phyloP scores from a whole-genome alignment of 2,797 vertebrate genomes.

The Brachyalestes nurse region DNA sequence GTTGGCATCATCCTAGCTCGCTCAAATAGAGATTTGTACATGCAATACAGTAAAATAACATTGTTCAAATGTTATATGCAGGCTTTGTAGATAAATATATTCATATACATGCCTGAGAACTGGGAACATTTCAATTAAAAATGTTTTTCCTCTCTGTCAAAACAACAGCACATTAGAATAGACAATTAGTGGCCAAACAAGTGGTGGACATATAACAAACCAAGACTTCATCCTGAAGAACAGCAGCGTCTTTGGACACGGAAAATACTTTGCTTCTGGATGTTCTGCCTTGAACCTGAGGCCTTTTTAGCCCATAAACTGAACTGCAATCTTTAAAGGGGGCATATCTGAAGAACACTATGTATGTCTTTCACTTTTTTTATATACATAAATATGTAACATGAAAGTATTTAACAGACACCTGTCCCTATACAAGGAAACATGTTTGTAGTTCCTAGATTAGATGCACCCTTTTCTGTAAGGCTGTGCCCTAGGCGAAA shows the following conservation, averaged over 20 bases:
- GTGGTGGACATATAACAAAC: slow-evolving; percentile 11
- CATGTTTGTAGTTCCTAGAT: slow-evolving; percentile 62
- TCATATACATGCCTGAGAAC: slow-evolving; percentile 14
- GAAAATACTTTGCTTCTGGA: slow-evolving; percentile 4
- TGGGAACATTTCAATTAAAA: neutral
- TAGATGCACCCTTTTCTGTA: slow-evolving; percentile 41
- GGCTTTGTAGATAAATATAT: slow-evolving; percentile 21
- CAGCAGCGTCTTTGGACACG: slow-evolving; percentile 3
- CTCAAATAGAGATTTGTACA: slow-evolving; percentile 32
- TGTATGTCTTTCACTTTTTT: slow-evolving; percentile 43
- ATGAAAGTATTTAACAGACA: slow-evolving; percentile 61
- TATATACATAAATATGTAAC: slow-evolving; percentile 65
- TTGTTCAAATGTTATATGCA: slow-evolving; percentile 11
- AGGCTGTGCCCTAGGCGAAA: slow-evolving; percentile 17
- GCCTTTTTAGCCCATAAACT: slow-evolving; percentile 22
- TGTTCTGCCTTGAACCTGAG: slow-evolving; percentile 13
- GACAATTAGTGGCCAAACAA: slow-evolving; percentile 11
- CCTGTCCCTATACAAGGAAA: slow-evolving; percentile 71
- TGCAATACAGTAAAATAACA: slow-evolving; percentile 27
- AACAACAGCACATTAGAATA: neutral
- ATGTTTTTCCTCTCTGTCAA: neutral
- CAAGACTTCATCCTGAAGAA: neutral
- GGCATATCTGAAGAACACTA: neutral
- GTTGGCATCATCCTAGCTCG: slow-evolving; percentile 13
- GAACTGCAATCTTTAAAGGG: neutral